These are phyloP conservation scores for Chlorodrepanis virens DNA, from an alignment of 2,113 vertebrate species.

Conservation along the genomic window DNA sequence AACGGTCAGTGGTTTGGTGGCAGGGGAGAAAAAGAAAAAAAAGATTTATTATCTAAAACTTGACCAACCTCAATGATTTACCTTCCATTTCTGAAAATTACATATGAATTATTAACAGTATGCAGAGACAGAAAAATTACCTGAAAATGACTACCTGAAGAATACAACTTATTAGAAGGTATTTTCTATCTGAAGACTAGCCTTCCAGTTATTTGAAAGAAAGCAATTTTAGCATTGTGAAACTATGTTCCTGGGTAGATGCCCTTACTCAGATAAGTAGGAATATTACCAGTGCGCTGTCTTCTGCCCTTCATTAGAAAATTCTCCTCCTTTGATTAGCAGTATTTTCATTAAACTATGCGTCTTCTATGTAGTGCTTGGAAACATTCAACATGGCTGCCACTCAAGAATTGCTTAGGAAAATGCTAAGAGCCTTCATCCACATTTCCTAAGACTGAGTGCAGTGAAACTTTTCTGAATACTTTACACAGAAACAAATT, in stretches of 20 bases:
- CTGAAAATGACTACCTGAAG: neutral
- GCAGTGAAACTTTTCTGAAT: neutral
- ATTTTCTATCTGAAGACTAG: neutral
- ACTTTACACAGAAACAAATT: neutral
- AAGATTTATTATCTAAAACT: neutral
- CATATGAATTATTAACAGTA: neutral
- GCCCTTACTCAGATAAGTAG: neutral
- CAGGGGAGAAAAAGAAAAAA: neutral
- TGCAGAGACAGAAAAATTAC: neutral
- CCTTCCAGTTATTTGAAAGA: neutral
- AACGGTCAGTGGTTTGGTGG: neutral
- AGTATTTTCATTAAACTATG: neutral
- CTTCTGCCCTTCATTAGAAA: neutral
- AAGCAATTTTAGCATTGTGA: neutral
- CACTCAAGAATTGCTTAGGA: neutral
- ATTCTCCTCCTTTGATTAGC: neutral
- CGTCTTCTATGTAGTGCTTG: neutral
- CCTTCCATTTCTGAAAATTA: neutral
- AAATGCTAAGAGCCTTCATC: neutral
- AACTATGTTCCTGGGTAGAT: neutral
- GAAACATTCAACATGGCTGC: neutral
- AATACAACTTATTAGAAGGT: neutral
- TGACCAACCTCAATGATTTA: neutral
- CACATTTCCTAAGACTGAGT: neutral
- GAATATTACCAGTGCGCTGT: neutral